Evolutionary conservation across 2,888 invertebrate species (phyloP).

Genomic region (Alloplasta piceator): DNA sequence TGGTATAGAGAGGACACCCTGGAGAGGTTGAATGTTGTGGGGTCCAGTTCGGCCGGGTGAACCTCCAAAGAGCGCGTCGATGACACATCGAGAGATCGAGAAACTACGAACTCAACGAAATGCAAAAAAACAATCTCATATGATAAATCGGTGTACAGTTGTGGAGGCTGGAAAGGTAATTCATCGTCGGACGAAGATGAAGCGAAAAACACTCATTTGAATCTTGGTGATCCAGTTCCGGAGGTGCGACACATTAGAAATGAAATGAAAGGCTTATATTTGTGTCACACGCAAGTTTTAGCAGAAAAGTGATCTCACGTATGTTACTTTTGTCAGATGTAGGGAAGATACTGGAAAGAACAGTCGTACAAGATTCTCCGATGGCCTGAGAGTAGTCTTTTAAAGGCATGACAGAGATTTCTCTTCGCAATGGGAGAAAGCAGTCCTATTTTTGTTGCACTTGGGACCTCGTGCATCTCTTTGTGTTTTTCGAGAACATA

Average conservation of each 20-base stretch:
- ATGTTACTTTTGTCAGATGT: too few relatives aligned
- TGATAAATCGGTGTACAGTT: neutral
- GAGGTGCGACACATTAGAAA: conserved; percentile 23
- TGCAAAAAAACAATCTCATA: conserved; percentile 9
- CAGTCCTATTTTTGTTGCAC: neutral
- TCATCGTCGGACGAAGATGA: neutral
- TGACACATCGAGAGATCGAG: conserved; percentile 54
- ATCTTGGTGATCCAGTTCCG: conserved; percentile 1
- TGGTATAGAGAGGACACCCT: conserved; percentile 47
- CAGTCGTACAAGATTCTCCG: conserved; percentile 12
- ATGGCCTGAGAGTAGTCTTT: neutral
- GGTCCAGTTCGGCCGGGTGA: conserved; percentile 9
- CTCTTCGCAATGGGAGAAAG: neutral
- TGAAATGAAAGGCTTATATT: conserved; percentile 7
- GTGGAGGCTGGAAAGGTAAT: neutral
- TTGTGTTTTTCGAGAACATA: neutral
- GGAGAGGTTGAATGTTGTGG: conserved; percentile 40
- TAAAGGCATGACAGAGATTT: conserved; percentile 1
- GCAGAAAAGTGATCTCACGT: neutral
- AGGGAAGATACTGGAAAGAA: neutral
- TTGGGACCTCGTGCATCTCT: neutral
- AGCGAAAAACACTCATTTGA: conserved; percentile 12
- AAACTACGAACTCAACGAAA: conserved; percentile 12
- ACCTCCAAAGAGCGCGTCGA: conserved; percentile 42
- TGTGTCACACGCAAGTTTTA: neutral